A percentile compares a stretch with the other conserved stretches of the same genome.
Conservation (phyloP, 1,140 invertebrate species). For the Aphelinus certus region DNA sequence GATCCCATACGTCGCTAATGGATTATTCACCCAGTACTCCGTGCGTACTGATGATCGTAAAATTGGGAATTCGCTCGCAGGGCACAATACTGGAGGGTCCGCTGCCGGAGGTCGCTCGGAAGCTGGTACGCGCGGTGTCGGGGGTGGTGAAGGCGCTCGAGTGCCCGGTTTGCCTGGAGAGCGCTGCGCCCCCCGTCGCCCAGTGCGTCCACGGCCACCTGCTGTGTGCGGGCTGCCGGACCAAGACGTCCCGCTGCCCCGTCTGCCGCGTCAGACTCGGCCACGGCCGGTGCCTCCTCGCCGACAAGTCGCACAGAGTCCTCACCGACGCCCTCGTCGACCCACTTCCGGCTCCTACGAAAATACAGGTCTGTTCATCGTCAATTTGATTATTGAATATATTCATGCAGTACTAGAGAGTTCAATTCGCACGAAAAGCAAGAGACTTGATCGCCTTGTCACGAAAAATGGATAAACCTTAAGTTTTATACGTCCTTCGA, state of each 20-base stretch:
- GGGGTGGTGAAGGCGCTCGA: constrained; percentile 69
- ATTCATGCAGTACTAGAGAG: neutral
- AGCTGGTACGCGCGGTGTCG: constrained; percentile 59
- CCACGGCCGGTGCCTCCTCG: constrained; percentile 67
- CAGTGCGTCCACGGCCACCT: constrained; percentile 76
- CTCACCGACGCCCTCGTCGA: constrained; percentile 58
- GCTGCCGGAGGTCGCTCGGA: constrained; percentile 56
- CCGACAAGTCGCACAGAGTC: constrained; percentile 65
- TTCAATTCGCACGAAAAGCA: neutral
- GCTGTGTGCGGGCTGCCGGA: constrained; percentile 70
- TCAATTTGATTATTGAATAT: neutral
- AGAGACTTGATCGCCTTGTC: too few species aligned
- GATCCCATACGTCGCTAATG: too few species aligned
- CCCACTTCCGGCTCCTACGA: neutral
- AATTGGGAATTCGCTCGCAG: neutral
- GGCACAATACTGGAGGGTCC: constrained; percentile 51
- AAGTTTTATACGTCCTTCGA: too few species aligned
- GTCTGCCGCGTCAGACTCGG: constrained; percentile 67
- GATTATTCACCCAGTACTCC: too few species aligned
- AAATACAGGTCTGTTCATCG: neutral
- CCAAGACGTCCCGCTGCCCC: constrained; percentile 70
- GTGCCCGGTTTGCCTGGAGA: constrained; percentile 72
- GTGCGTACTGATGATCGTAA: constrained; percentile 23
- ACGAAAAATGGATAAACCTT: too few species aligned
- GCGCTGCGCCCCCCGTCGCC: constrained; percentile 70